These are phyloP conservation scores for Cynocephalus volans DNA, from an alignment of 2,113 vertebrate species.

Conservation along the genomic window DNA sequence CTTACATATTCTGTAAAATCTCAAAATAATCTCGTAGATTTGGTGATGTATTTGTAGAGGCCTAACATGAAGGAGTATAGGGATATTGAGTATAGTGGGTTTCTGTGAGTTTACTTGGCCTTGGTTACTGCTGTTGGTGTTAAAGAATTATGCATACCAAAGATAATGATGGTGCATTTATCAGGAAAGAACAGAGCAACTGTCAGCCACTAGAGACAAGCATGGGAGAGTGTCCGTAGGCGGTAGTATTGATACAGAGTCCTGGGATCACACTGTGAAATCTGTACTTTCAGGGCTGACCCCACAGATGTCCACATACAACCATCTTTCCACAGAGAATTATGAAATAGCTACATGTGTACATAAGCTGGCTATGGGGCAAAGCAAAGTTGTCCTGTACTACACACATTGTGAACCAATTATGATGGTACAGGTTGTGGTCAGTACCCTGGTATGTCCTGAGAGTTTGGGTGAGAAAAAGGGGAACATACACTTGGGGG, in stretches of 20 bases:
- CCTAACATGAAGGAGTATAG: not conserved
- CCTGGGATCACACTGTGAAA: not conserved
- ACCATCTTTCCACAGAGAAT: not conserved
- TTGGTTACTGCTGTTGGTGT: not conserved
- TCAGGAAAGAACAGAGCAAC: constrained; percentile 16
- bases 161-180: constrained; percentile 41
- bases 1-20: not conserved
- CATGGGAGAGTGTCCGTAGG: not conserved
- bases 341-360: not conserved
- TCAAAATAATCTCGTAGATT: not conserved
- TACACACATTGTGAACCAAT: not conserved
- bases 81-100: not conserved
- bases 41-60: not conserved
- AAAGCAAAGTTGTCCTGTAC: not conserved
- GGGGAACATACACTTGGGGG: too few relatives aligned
- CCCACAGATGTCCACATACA: not conserved
- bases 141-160: not conserved
- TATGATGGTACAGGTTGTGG: not conserved
- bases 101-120: not conserved
- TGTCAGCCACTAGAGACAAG: not conserved
- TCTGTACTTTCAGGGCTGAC: not conserved
- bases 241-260: not conserved
- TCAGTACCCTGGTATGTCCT: not conserved
- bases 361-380: not conserved
- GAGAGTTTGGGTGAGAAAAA: not conserved